Evolutionary conservation across 2,888 invertebrate genomes (phyloP), one percentile per base, ranked within the genome.

Genomic region (Matsumyia berberina): DNA sequence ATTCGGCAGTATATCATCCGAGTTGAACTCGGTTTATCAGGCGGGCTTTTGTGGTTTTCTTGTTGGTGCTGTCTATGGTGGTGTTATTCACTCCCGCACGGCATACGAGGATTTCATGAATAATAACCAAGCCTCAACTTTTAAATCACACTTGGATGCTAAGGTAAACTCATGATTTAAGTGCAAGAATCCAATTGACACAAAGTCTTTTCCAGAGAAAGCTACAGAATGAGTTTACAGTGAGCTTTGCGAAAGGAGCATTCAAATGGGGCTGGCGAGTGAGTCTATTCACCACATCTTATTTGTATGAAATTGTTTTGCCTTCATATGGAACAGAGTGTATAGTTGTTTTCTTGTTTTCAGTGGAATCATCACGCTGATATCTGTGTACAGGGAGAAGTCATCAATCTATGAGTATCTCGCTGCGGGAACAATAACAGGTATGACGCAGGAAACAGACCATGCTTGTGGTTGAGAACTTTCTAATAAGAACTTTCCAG

Each of bases 81-180:
- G 96, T 29, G 92, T 95, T 88, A 89, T 93, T 2, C 91, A 92
- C 86, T 94, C 95, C 9, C 92, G 93, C 87, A 89, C 89, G 3
- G 93, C 95, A 0, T 95, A 95, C 88, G 86, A 94, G 46, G 92
- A 94, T 87, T 96, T 96, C 87, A 94, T 96, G 90, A 94, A 94
- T 89, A 95, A 93, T 86, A 96, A 96, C 91, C 94, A 96, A 92
- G 96, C 96, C 7, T 95, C 96, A 3, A 92, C 93, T 60, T 96
- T 95, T 90, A 91, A 91, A 60, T 93, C 93, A 62, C 94, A 95
- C 82, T 89, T 94, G 6, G 94, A 95, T 66, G 96, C 96, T 2
- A 95, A 95, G 92, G 95, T 95, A 92, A 86, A 33, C 29, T 9
- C 7, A 55, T 12, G 46, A 11, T 24, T 46, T 31, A 4, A 15